Evolutionary conservation across 1,140 invertebrate species (phyloP), one percentile per base, ranked within the genome.

Genomic region (Psilanteris sp.): DNA sequence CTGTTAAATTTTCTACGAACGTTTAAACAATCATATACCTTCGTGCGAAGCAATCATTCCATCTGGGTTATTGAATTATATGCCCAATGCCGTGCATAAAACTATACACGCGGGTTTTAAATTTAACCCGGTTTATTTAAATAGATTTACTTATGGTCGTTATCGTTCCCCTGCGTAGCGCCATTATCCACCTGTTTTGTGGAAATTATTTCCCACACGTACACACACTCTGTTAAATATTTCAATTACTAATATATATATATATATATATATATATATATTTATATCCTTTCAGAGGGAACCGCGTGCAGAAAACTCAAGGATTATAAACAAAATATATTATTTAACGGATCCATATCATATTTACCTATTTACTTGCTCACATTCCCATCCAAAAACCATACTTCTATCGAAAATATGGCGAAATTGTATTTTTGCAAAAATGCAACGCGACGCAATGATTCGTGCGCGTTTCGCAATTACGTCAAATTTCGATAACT

Each of bases 351-450:
- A 50, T 50, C 34, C 16, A 6, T 50, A 29, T 31, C 31, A 32
- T 41, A 50, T 64, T 64, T 64, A 41, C 44, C n/a, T 41, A 18
- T 64, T 64, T 41, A 18, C 27, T 16, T 18, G 37, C 5, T 1
- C 4, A 36, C 43, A 55, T 55, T 24, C 20, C 54, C 6, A 66
- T 66, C 46, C 26, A 66, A 66, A 7, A 18, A 29, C 18, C 13
- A 9, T 1, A 20, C 6, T 3, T 41, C 4, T 3, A 16, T 15
- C 22, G 18, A 46, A 55, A 66, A 66, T 54, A 29, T 54, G 61
- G 55, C 55, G 57, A 50, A 15, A 68, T 70, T 61, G n/a, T n/a
- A n/a, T 59, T 20, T 61, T 70, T 44, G 52, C 34, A 70, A 61
- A 70, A 70, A 61, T 52, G 6, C 29, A n/a, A n/a, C 52, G 18